These are phyloP conservation scores for Dynastes hyllus DNA, from an alignment of 2,888 invertebrate species.

Conservation along the genomic window DNA sequence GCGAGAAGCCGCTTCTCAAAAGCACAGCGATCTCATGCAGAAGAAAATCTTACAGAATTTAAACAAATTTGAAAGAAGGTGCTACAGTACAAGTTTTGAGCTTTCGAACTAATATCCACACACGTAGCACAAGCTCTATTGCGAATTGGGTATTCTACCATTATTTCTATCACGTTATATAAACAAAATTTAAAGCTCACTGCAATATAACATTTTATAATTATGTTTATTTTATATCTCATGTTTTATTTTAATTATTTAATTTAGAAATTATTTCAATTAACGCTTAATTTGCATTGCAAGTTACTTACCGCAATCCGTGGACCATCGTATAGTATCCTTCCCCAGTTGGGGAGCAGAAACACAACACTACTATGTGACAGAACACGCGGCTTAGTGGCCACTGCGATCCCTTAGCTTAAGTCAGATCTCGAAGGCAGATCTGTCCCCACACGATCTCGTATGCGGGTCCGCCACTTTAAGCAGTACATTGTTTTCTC, in stretches of 20 bases:
- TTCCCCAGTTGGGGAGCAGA: conserved; percentile 66
- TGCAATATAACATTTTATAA: too few species aligned
- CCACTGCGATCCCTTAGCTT: conserved; percentile 68
- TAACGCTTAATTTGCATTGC: too few species aligned
- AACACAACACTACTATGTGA: conserved; percentile 66
- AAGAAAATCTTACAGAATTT: neutral
- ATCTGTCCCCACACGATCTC: conserved; percentile 63
- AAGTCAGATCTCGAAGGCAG: conserved; percentile 67
- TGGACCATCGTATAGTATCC: conserved; percentile 68
- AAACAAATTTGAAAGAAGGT: neutral
- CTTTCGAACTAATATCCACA: neutral
- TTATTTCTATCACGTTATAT: too few species aligned
- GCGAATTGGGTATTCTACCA: too few species aligned
- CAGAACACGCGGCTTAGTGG: conserved; percentile 70
- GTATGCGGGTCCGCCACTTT: conserved; percentile 61
- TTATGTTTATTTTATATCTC: neutral
- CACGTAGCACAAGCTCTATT: too few species aligned
- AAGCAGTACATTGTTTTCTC: conserved; percentile 60
- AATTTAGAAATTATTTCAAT: neutral
- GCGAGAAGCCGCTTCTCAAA: neutral
- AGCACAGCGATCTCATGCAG: neutral
- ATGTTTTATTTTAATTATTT: neutral
- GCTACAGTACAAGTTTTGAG: neutral
- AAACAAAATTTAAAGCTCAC: too few species aligned
- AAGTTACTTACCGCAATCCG: conserved; percentile 67